phyloP scores from a whole-genome alignment of 92 coral and sea anemone species.

The Umimayanthus kanabou region DNA sequence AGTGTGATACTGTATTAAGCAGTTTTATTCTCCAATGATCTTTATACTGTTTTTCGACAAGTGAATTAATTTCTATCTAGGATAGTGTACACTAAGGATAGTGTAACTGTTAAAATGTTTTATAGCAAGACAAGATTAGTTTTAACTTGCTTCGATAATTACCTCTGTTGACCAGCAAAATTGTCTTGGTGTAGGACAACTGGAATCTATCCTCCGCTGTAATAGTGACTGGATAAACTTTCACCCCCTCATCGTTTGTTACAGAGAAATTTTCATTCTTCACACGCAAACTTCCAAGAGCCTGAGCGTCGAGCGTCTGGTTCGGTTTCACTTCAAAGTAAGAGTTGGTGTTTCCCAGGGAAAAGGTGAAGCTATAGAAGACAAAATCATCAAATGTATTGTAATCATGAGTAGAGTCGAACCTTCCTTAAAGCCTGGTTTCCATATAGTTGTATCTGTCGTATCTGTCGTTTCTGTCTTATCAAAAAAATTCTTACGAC shows the following conservation, averaged over 20 bases:
- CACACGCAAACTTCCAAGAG: conserved; percentile 9
- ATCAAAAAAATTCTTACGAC: no score
- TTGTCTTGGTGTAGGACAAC: conserved; percentile 27
- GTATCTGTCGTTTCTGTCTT: no score
- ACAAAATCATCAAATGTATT: not conserved
- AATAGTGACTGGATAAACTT: conserved; percentile 37
- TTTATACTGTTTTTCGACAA: no score
- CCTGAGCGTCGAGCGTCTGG: not conserved
- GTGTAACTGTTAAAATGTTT: not conserved
- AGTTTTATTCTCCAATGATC: no score
- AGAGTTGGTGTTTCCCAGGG: not conserved
- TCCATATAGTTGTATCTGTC: no score
- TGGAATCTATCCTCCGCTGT: conserved; percentile 27
- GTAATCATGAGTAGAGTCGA: not conserved
- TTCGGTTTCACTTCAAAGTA: conserved; percentile 35
- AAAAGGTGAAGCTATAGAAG: conserved; percentile 23
- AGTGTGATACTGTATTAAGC: no score
- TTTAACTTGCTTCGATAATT: not conserved
- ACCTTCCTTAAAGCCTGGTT: no score
- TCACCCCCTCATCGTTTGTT: not conserved
- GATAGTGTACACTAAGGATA: no score
- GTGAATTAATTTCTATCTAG: no score
- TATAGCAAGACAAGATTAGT: not conserved
- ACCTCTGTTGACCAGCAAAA: conserved; percentile 36
- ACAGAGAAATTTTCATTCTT: conserved; percentile 21